Evolutionary conservation across 2,797 vertebrate genomes (phyloP).

Genomic region (Valencia hispanica): DNA sequence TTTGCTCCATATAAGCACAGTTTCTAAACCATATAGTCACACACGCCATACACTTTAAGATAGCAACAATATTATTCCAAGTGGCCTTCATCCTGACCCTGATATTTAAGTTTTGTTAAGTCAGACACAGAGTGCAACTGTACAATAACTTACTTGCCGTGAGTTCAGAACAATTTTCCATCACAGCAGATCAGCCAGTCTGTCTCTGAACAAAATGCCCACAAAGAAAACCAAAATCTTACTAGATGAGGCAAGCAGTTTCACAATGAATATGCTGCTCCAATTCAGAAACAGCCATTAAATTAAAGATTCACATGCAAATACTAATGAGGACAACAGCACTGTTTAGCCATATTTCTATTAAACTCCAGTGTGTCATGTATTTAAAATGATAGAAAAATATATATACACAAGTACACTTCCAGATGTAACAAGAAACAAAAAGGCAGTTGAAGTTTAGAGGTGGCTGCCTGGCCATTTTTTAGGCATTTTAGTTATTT

Average conservation of each 20-base stretch:
- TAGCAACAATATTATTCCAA: conserved; percentile 6
- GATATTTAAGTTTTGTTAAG: conserved; percentile 31
- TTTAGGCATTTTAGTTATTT: background rate
- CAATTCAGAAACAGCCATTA: conserved; percentile 11
- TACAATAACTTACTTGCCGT: conserved; percentile 35
- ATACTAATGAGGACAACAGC: conserved; percentile 21
- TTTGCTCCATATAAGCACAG: conserved; percentile 25
- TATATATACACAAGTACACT: conserved; percentile 22
- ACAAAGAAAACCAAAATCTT: conserved; percentile 34
- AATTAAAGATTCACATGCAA: conserved; percentile 9
- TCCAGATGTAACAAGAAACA: conserved; percentile 30
- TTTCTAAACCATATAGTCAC: conserved; percentile 23
- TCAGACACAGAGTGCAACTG: conserved; percentile 33
- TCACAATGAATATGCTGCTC: conserved; percentile 20
- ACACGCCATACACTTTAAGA: conserved; percentile 22
- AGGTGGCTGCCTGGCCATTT: conserved; percentile 4
- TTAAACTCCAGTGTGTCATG: conserved; percentile 2
- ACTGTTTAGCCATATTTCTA: conserved; percentile 23
- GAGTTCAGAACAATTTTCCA: conserved; percentile 36
- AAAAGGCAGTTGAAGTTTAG: conserved; percentile 16
- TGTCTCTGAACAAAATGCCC: conserved; percentile 36
- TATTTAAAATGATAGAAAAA: conserved; percentile 20
- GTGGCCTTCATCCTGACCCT: conserved; percentile 27
- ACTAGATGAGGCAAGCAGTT: conserved; percentile 12
- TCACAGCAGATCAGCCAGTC: conserved; percentile 30